Conservation (phyloP, 2,113 vertebrate species). For the Diphyllodes magnificus region DNA sequence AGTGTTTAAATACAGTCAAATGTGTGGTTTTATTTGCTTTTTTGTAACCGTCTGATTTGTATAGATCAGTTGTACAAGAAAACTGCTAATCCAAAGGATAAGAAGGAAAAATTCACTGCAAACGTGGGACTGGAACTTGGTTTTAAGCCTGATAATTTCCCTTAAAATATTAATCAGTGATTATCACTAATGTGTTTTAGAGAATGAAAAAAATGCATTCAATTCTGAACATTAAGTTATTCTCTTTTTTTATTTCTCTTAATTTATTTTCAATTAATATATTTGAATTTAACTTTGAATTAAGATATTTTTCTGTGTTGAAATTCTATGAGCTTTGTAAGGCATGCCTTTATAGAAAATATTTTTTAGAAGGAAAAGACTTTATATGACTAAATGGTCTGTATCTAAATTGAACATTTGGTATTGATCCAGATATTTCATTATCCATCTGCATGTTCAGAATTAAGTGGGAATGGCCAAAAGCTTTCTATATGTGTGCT, state of each 20-base stretch:
- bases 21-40: neutral
- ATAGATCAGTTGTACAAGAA: neutral
- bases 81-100: neutral
- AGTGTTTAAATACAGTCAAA: neutral
- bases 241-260: neutral
- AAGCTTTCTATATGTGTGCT: neutral
- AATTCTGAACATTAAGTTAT: neutral
- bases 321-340: neutral
- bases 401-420: neutral
- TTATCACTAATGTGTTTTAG: neutral
- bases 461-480: neutral
- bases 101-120: neutral
- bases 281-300: neutral
- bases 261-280: neutral
- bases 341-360: neutral
- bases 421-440: neutral
- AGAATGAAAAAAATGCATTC: neutral
- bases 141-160: neutral
- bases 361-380: neutral
- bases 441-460: neutral
- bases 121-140: neutral
- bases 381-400: neutral
- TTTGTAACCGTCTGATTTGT: neutral
- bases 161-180: neutral
- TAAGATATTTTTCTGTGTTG: neutral